Evolutionary conservation across 2,113 vertebrate species (phyloP).

Genomic region (Sphyrna mokarran): DNA sequence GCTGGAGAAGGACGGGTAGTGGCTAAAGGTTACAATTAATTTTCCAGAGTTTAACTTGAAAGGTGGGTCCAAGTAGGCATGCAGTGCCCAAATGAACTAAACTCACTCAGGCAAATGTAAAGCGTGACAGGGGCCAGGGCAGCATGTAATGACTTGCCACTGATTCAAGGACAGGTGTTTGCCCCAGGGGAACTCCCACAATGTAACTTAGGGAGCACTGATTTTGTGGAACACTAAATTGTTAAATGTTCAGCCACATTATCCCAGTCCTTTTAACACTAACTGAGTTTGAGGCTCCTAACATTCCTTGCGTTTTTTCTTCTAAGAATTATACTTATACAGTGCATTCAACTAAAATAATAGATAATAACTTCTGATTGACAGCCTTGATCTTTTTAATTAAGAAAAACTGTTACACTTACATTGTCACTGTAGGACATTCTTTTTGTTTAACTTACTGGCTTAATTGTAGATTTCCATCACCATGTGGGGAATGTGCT

Average conservation of each 20-base stretch:
- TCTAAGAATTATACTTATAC: slow-evolving; percentile 45
- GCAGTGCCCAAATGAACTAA: slow-evolving; percentile 45
- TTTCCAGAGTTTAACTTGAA: slow-evolving; percentile 53
- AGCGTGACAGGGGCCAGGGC: slow-evolving; percentile 48
- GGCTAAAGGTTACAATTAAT: slow-evolving; percentile 49
- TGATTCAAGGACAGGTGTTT: slow-evolving; percentile 60
- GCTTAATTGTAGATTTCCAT: slow-evolving; percentile 38
- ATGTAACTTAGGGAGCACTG: slow-evolving; percentile 48
- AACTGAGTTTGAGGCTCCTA: slow-evolving; percentile 41
- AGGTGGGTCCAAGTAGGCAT: slow-evolving; percentile 45
- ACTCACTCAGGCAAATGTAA: slow-evolving; percentile 46
- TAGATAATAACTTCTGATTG: slow-evolving; percentile 43
- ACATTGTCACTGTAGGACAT: slow-evolving; percentile 47
- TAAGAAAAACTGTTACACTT: slow-evolving; percentile 50
- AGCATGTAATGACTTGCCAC: slow-evolving; percentile 50
- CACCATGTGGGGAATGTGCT: slow-evolving; percentile 37
- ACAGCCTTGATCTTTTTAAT: slow-evolving; percentile 55
- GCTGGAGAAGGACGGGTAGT: slow-evolving; percentile 46
- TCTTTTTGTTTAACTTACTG: slow-evolving; percentile 53
- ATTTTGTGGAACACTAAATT: slow-evolving; percentile 47
- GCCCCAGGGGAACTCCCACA: slow-evolving; percentile 51
- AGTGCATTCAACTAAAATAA: slow-evolving; percentile 27
- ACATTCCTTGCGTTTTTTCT: slow-evolving; percentile 44
- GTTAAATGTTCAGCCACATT: slow-evolving; percentile 41
- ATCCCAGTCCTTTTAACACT: slow-evolving; percentile 49